These are phyloP conservation scores for Zeuzera pyrina DNA, from an alignment of 2,888 invertebrate genomes.

Conservation along the genomic window DNA sequence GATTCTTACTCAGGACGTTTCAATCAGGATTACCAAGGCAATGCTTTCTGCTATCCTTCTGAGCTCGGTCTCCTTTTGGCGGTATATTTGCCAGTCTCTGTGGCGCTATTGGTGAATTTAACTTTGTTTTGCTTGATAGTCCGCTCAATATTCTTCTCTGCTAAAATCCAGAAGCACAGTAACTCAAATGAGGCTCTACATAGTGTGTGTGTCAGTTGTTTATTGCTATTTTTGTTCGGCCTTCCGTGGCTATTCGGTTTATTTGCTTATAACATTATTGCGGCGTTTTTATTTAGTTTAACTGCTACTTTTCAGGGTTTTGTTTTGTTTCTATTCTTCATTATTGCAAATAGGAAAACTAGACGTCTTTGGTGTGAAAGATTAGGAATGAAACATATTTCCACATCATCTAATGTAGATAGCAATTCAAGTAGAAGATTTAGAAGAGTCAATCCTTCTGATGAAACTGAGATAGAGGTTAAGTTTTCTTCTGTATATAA, in stretches of 20 bases:
- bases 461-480: too few species aligned
- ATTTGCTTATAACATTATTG: conserved; percentile 54
- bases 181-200: conserved; percentile 62
- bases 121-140: conserved; percentile 73
- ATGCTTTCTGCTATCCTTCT: conserved; percentile 69
- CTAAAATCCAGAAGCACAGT: conserved; percentile 62
- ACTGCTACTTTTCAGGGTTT: conserved; percentile 74
- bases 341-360: conserved; percentile 73
- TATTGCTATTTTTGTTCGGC: conserved; percentile 75
- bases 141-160: conserved; percentile 62
- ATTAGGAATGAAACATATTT: too few species aligned
- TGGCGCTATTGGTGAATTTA: conserved; percentile 70
- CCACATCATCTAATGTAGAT: too few species aligned
- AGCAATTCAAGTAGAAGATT: too few species aligned
- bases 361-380: conserved; percentile 71
- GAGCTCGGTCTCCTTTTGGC: conserved; percentile 68
- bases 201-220: conserved; percentile 71
- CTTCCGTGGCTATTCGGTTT: conserved; percentile 75
- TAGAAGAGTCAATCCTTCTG: too few species aligned
- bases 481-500: too few species aligned
- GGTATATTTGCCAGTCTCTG: conserved; percentile 66
- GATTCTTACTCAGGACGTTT: conserved; percentile 56
- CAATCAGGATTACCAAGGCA: conserved; percentile 44
- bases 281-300: conserved; percentile 71
- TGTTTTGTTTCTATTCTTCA: conserved; percentile 75